A percentile compares a stretch with the other conserved stretches of the same genome.
Evolutionary conservation across 2,113 vertebrate species (phyloP).

Genomic region (Melanerpes formicivorus): DNA sequence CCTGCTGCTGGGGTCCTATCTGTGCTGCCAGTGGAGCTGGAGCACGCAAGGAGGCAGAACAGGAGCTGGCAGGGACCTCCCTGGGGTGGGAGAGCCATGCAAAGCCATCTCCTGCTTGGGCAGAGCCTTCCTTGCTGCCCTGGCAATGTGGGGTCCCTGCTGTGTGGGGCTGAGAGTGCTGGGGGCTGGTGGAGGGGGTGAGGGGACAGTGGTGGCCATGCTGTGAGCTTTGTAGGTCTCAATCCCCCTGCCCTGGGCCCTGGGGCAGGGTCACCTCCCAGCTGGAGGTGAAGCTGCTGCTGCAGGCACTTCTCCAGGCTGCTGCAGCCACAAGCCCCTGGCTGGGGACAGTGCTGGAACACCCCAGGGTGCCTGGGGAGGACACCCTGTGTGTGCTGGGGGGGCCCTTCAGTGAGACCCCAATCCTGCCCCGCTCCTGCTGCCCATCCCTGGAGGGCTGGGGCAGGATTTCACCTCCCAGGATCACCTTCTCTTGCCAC

Average conservation of each 20-base stretch:
- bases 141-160: not conserved
- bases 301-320: not conserved
- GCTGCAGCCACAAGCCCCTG: no score
- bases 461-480: not conserved
- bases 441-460: fast-evolving
- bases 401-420: not conserved
- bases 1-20: fast-evolving
- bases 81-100: not conserved
- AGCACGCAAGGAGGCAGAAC: fast-evolving
- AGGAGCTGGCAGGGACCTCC: not conserved
- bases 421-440: not conserved
- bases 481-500: not conserved
- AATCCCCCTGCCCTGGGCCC: fast-evolving
- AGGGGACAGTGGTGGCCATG: not conserved
- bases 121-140: not conserved
- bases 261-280: not conserved
- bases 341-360: not conserved
- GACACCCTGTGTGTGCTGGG: no score
- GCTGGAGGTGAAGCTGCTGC: not conserved
- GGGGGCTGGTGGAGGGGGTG: no score
- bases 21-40: not conserved
- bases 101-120: not conserved
- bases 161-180: not conserved
- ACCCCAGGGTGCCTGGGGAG: fast-evolving
- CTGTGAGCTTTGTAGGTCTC: not conserved